phyloP scores from a whole-genome alignment of 2,888 invertebrate genomes.

The Lucinisca nassula region DNA sequence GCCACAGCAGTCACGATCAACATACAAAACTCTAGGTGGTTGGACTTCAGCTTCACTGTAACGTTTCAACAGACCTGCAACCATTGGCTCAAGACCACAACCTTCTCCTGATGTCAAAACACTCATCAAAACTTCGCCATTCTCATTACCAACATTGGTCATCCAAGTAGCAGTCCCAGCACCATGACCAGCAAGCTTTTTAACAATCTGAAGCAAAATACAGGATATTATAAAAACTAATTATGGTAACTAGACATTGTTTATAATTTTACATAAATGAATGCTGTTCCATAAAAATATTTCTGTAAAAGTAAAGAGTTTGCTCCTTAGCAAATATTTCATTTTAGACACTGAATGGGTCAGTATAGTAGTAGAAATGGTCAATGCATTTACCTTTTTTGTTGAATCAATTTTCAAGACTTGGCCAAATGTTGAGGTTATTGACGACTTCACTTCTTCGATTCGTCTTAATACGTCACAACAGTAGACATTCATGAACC shows the following conservation, averaged over 20 bases:
- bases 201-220: background rate
- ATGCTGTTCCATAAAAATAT: too few species aligned
- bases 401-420: constrained; percentile 62
- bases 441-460: constrained; percentile 64
- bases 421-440: constrained; percentile 70
- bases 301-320: too few species aligned
- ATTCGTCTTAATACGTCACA: constrained; percentile 63
- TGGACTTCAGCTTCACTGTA: constrained; percentile 54
- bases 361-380: too few species aligned
- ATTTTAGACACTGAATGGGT: too few species aligned
- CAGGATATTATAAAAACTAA: too few species aligned
- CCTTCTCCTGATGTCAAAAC: constrained; percentile 72
- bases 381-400: background rate
- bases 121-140: constrained; percentile 68
- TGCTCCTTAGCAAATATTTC: too few species aligned
- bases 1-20: constrained; percentile 72
- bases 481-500: constrained; percentile 64
- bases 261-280: too few species aligned
- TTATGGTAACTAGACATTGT: too few species aligned
- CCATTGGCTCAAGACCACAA: constrained; percentile 47
- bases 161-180: constrained; percentile 60
- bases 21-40: constrained; percentile 68
- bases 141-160: constrained; percentile 68
- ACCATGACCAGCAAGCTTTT: constrained; percentile 21
- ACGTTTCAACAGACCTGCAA: constrained; percentile 9